Base-by-base conservation (phyloP, 2,797 vertebrate species). In the Pagetopsis macropterus region DNA sequence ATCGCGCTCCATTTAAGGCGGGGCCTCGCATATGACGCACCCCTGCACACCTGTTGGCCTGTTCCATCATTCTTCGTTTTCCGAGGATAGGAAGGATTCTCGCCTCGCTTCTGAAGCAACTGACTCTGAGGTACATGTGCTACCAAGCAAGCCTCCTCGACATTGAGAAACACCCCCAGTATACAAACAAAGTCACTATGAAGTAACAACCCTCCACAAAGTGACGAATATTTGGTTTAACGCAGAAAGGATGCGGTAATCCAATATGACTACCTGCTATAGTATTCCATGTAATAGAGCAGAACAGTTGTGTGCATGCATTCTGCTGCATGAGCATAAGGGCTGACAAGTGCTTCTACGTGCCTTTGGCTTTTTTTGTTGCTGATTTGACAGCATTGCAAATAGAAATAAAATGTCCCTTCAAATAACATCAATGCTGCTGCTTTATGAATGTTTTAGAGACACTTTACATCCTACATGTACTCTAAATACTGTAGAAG, bases 351-450 rank as follows among this genome's bases (percentile, higher is more conserved):
- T 54, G 77, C 51, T 64, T 71, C 65, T 2, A 5, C 1, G 27
- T 1, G 27, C 82, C 71, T 54, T 52, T 37, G 27, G 66, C 79
- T 70, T 10, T 67, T 57, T 37, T n/a, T 72, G 73, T 3, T 75
- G 76, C 71, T 72, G 78, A 82, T 65, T 81, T 75, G 33, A 64
- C 70, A 68, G 50, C 68, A 41, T 33, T 33, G 44, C 64, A 65
- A 67, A 81, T 57, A 75, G 62, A 65, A 78, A 37, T 5, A 46
- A 56, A 56, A 13, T 10, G 69, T 75, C 83, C 19, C 50, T 65
- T 77, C 54, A 48, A 45, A 74, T 82, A 27, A 79, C 58, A 16
- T 73, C 72, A 54, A 40, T 45, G n/a, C 45, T 52, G 65, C 59
- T 31, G 46, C 44, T 44, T 15, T 8, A 43, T 78, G n/a, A 70